Percentiles rank a stretch among this genome's conserved stretches.
These are phyloP conservation scores for Nebria ingens DNA, from an alignment of 1,140 invertebrate species.

Conservation along the genomic window DNA sequence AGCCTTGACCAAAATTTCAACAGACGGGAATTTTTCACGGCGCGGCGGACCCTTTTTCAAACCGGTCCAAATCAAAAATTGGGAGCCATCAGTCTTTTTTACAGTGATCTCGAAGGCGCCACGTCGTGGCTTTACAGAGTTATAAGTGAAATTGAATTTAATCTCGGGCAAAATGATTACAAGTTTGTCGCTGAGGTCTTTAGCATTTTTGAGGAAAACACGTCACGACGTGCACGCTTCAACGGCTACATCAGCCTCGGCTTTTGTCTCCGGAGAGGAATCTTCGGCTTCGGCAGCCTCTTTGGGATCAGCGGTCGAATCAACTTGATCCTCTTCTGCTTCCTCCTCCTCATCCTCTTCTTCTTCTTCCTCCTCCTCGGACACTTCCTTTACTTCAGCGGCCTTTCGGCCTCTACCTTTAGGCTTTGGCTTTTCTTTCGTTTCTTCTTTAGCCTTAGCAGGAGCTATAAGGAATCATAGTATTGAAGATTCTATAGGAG, in stretches of 20 bases:
- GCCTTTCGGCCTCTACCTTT: not conserved
- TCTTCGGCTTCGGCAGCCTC: not conserved
- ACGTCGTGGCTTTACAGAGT: not conserved
- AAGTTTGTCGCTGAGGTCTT: not conserved
- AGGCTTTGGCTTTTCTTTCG: not conserved
- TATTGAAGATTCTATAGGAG: too few species aligned
- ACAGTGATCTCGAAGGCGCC: constrained; percentile 7
- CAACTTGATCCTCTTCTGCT: not conserved
- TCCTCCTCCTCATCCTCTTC: not conserved
- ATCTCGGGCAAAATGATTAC: not conserved
- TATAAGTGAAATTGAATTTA: constrained; percentile 3
- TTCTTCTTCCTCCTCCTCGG: not conserved
- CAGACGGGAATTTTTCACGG: not conserved
- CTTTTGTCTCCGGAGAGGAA: not conserved
- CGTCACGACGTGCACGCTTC: constrained; percentile 10
- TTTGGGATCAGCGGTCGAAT: not conserved
- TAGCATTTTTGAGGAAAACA: constrained; percentile 5
- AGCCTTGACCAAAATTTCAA: not conserved
- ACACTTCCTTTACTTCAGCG: not conserved
- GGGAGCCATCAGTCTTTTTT: not conserved
- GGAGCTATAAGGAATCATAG: too few species aligned
- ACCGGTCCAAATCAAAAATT: constrained; percentile 3
- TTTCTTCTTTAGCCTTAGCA: constrained; percentile 1
- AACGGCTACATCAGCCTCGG: not conserved
- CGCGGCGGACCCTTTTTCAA: constrained; percentile 7